These are phyloP conservation scores for Garra rufa DNA, from an alignment of 2,113 vertebrate genomes.

Conservation along the genomic window DNA sequence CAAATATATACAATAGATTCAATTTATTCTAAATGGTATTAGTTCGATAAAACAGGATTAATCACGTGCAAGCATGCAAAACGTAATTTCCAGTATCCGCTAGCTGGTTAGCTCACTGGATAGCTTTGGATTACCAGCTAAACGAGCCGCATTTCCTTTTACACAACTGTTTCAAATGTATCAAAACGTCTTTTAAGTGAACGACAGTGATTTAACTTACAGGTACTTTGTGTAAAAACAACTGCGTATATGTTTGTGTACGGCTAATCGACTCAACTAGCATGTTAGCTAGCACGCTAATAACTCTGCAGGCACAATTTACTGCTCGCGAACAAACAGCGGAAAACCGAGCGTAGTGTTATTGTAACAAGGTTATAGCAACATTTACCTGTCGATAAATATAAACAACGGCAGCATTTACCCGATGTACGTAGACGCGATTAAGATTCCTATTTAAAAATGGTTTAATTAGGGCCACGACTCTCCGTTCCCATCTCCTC, in stretches of 20 bases:
- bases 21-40: neutral
- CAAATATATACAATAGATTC: neutral
- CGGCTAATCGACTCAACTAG: neutral
- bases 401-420: neutral
- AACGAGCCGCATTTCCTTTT: neutral
- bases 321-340: neutral
- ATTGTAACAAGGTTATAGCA: neutral
- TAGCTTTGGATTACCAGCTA: neutral
- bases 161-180: neutral
- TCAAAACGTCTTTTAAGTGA: neutral
- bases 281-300: conserved; percentile 31
- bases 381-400: neutral
- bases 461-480: conserved; percentile 25
- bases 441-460: neutral
- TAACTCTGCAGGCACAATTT: conserved; percentile 19
- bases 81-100: neutral
- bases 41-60: neutral
- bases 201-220: neutral
- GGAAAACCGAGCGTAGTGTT: neutral
- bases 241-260: neutral
- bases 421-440: neutral
- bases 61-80: neutral
- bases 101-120: conserved; percentile 11
- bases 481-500: conserved; percentile 24
- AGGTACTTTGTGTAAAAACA: neutral